Base-by-base conservation (phyloP, 1,140 invertebrate genomes). In the Xylocopa sonorina region DNA sequence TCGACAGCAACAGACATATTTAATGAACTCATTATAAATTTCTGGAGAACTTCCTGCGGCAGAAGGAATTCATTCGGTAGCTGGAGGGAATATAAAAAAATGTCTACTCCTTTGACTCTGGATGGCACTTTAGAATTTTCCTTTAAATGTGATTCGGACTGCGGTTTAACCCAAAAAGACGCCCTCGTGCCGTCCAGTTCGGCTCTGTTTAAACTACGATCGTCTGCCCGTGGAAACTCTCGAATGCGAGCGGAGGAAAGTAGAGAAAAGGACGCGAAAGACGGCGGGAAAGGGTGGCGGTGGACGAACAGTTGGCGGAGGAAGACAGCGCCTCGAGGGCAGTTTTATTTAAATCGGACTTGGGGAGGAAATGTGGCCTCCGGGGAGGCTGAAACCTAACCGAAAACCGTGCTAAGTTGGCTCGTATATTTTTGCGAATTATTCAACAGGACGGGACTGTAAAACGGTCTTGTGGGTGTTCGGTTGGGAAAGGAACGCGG, bases 91-190 rank as follows among this genome's bases (percentile, higher is more conserved):
- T n/a, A n/a, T n/a, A n/a, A n/a, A n/a, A n/a, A n/a, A n/a, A n/a
- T n/a, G n/a, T n/a, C n/a, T n/a, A n/a, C n/a, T n/a, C n/a, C n/a
- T n/a, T n/a, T n/a, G n/a, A n/a, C n/a, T n/a, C n/a, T n/a, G n/a
- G n/a, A n/a, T n/a, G n/a, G n/a, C n/a, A n/a, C n/a, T n/a, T n/a
- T n/a, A n/a, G n/a, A n/a, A n/a, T n/a, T n/a, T n/a, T n/a, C n/a
- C 88, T 89, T 89, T 89, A 89, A 90, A 79, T 78, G 81, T 87
- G 88, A 90, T 88, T 87, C 89, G 89, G 89, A 90, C 89, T 88
- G 87, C 80, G 64, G 74, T 81, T 29, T 21, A 60, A 21, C 58
- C 76, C 81, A 78, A 86, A 88, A 89, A 89, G 58, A 5, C 46
- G 57, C 57, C 80, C 67, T 41, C 46, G 48, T n/a, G n/a, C 24